Evolutionary conservation across 2,113 vertebrate genomes (phyloP).

Genomic region (Laticauda colubrina): DNA sequence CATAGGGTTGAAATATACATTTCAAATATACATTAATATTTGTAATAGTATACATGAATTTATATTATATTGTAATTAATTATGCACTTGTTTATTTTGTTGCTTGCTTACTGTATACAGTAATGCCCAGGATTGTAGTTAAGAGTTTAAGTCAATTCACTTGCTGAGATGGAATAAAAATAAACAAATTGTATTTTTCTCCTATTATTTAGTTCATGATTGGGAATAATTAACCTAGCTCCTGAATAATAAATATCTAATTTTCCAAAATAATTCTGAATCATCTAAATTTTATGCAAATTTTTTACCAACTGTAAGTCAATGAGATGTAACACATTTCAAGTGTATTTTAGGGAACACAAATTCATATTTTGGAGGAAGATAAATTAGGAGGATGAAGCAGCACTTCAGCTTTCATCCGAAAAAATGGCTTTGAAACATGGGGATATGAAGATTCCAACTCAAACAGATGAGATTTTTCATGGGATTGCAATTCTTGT

Average conservation of each 20-base stretch:
- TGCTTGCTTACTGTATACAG: neutral
- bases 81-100: neutral
- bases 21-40: neutral
- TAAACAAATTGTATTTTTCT: neutral
- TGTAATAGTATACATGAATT: neutral
- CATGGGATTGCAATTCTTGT: neutral
- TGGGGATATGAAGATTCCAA: neutral
- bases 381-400: neutral
- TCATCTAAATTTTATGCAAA: neutral
- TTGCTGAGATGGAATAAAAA: neutral
- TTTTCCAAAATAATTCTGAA: neutral
- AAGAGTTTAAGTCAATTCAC: neutral
- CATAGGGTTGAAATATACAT: neutral
- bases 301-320: neutral
- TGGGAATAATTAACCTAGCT: neutral
- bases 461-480: neutral
- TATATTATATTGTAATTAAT: neutral
- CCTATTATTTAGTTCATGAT: neutral
- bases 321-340: neutral
- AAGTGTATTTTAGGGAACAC: neutral
- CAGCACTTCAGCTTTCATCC: neutral
- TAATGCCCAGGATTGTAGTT: neutral
- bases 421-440: neutral
- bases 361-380: neutral
- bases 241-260: neutral